These are phyloP conservation scores for Shargacucullia verbasci DNA, from an alignment of 2,888 invertebrate species.

Conservation along the genomic window DNA sequence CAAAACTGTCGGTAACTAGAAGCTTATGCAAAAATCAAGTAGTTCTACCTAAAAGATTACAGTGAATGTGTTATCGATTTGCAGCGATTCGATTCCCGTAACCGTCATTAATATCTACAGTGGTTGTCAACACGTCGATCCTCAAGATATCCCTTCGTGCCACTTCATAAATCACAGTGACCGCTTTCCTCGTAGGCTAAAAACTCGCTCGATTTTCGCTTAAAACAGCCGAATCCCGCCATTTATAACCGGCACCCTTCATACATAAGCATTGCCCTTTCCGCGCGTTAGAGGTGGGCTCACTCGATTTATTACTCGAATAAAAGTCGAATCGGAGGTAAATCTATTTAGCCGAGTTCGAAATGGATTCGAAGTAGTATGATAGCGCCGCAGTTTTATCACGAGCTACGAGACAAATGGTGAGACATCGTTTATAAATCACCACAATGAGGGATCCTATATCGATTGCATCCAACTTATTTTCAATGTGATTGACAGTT, in stretches of 20 bases:
- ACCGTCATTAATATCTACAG: constrained; percentile 26
- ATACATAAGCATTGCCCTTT: constrained; percentile 64
- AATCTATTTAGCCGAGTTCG: constrained; percentile 46
- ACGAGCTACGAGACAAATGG: constrained; percentile 14
- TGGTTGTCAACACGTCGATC: constrained; percentile 45
- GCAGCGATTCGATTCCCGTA: neutral
- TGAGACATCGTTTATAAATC: constrained; percentile 6
- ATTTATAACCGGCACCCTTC: constrained; percentile 61
- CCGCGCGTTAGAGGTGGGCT: constrained; percentile 44
- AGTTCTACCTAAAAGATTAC: too few relatives aligned
- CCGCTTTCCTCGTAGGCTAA: constrained; percentile 46
- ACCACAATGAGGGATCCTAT: neutral
- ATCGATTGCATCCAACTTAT: too few relatives aligned
- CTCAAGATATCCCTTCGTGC: constrained; percentile 43
- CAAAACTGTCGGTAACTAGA: too few relatives aligned
- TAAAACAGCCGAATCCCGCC: constrained; percentile 51
- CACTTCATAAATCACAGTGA: constrained; percentile 53
- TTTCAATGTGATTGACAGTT: too few relatives aligned
- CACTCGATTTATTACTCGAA: constrained; percentile 47
- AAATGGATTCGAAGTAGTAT: constrained; percentile 39
- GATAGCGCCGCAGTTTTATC: constrained; percentile 25
- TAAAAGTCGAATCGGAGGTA: constrained; percentile 48
- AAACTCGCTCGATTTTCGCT: constrained; percentile 54
- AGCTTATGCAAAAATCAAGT: too few relatives aligned
- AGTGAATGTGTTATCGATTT: too few relatives aligned